These are phyloP conservation scores for Etheostoma perlongum DNA, from an alignment of 2,797 vertebrate genomes.

Conservation along the genomic window DNA sequence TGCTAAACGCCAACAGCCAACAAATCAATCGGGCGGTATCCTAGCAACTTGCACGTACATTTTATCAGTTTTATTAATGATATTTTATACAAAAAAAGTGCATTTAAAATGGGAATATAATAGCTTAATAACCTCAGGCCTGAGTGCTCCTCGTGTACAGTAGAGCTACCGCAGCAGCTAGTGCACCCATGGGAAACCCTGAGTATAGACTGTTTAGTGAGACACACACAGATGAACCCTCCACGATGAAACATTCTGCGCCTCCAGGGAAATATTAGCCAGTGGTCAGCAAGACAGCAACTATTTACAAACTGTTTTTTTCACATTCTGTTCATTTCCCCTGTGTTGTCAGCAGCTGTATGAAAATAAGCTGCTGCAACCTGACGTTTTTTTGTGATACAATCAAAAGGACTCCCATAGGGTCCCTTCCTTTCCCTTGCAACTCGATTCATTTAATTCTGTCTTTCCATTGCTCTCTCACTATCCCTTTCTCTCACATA, in stretches of 20 bases:
- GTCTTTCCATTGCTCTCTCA: slow-evolving; percentile 3
- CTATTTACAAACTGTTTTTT: slow-evolving; percentile 48
- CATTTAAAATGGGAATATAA: slow-evolving; percentile 8
- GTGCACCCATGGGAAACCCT: slow-evolving; percentile 44
- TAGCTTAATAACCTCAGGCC: slow-evolving; percentile 31
- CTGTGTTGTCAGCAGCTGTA: slow-evolving; percentile 10
- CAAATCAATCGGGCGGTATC: slow-evolving; percentile 42
- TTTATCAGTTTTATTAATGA: neutral
- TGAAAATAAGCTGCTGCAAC: slow-evolving; percentile 16
- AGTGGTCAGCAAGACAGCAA: slow-evolving; percentile 57
- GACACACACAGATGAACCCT: slow-evolving; percentile 47
- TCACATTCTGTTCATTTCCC: slow-evolving; percentile 28
- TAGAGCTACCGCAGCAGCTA: slow-evolving; percentile 36
- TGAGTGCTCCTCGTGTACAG: slow-evolving; percentile 6
- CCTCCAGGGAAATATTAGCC: slow-evolving; percentile 50
- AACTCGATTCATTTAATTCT: slow-evolving; percentile 15
- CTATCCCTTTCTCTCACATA: slow-evolving; percentile 32
- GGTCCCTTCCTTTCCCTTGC: slow-evolving; percentile 12
- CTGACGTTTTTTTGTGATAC: slow-evolving; percentile 32
- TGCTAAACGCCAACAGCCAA: slow-evolving; percentile 12
- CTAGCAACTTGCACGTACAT: slow-evolving; percentile 40
- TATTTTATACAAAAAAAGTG: slow-evolving; percentile 5
- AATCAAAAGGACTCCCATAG: slow-evolving; percentile 43
- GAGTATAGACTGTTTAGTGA: slow-evolving; percentile 37
- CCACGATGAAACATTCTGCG: slow-evolving; percentile 50